Conservation (phyloP, 1,140 invertebrate species). For the Drosophila sturtevanti region DNA sequence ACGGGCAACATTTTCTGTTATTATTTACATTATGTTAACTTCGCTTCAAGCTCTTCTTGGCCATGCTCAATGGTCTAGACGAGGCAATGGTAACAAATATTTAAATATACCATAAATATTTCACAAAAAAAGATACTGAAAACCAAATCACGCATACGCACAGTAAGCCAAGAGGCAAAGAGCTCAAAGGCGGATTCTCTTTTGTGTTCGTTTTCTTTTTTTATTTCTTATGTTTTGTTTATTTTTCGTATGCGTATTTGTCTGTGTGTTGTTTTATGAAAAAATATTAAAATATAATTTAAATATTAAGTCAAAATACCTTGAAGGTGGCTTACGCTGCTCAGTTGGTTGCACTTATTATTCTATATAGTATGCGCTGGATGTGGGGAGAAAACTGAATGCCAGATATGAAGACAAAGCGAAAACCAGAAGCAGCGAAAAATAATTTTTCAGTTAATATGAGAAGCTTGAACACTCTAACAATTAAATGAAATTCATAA, state of each 20-base stretch:
- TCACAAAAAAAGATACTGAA: constrained; percentile 14
- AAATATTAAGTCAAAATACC: constrained; percentile 36
- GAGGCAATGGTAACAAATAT: constrained; percentile 16
- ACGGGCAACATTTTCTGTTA: constrained; percentile 27
- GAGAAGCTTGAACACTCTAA: neutral
- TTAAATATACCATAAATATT: constrained; percentile 49
- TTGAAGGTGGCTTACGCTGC: constrained; percentile 13
- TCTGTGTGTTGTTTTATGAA: constrained; percentile 23
- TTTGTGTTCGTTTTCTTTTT: neutral
- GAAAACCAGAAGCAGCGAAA: neutral
- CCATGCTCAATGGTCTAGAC: constrained; percentile 42
- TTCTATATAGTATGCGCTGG: constrained; percentile 7
- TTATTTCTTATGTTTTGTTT: neutral
- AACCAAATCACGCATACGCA: constrained; percentile 45
- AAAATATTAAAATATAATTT: constrained; percentile 42
- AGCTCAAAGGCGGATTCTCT: constrained; percentile 1
- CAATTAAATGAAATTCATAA: no score
- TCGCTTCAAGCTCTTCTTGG: constrained; percentile 21
- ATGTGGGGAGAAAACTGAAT: neutral
- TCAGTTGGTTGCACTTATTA: constrained; percentile 30
- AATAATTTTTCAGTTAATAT: neutral
- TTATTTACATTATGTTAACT: constrained; percentile 47
- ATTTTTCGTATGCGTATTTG: neutral
- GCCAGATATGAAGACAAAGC: neutral
- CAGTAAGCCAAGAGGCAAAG: constrained; percentile 13